Conservation (phyloP, 1,140 invertebrate genomes). For the Nebria ingens region DNA sequence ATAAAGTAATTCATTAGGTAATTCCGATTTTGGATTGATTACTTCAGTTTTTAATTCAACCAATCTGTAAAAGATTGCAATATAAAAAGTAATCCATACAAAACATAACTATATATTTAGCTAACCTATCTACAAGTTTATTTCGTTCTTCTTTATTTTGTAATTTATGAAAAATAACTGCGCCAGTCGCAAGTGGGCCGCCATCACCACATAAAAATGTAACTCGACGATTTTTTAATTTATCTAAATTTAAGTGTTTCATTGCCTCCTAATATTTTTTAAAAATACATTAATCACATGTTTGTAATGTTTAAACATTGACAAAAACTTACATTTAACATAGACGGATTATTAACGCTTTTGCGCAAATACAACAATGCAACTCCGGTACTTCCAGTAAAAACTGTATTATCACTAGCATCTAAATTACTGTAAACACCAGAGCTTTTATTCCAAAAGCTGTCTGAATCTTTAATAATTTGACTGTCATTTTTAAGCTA, state of each 20-base stretch:
- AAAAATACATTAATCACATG: conserved; percentile 10
- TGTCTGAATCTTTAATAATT: neutral
- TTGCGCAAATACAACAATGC: conserved; percentile 32
- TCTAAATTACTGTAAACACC: conserved; percentile 17
- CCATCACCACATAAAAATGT: conserved; percentile 71
- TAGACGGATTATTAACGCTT: conserved; percentile 20
- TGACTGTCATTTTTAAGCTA: neutral
- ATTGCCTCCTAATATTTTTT: conserved; percentile 39
- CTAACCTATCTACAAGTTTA: conserved; percentile 40
- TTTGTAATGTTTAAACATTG: conserved; percentile 2
- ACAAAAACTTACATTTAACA: conserved; percentile 22
- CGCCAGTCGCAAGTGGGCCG: conserved; percentile 59
- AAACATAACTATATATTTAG: too few species aligned
- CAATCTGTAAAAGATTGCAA: conserved; percentile 35
- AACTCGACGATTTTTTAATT: conserved; percentile 39
- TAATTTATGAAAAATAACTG: conserved; percentile 49
- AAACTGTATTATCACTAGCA: conserved; percentile 38
- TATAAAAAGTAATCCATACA: conserved; percentile 8
- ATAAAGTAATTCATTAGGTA: conserved; percentile 77
- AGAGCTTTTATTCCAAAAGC: neutral
- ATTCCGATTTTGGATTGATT: conserved; percentile 35
- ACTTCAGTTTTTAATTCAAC: conserved; percentile 40
- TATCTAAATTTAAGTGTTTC: conserved; percentile 36
- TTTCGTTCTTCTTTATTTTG: conserved; percentile 35
- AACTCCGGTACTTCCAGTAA: conserved; percentile 41